Evolutionary conservation across 2,113 vertebrate species (phyloP).

Genomic region (Oryzias melastigma): DNA sequence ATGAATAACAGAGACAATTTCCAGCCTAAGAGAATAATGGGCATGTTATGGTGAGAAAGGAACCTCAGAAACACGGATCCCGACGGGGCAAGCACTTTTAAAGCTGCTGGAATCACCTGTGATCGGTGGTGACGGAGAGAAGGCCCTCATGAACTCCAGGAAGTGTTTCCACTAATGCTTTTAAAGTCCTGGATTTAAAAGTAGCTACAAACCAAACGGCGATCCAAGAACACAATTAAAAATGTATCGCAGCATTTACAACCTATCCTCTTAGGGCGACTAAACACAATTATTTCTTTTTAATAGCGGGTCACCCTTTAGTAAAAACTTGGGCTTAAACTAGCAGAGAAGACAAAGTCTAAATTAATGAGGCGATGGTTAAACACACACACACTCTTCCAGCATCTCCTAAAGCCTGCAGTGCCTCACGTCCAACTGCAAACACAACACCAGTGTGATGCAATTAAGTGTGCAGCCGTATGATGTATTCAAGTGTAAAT

Average conservation of each 20-base stretch:
- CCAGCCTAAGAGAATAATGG: not conserved
- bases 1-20: not conserved
- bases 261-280: constrained; percentile 5
- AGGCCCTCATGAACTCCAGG: no score
- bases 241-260: not conserved
- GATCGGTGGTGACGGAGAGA: not conserved
- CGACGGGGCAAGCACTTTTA: not conserved
- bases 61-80: not conserved
- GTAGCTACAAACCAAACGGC: no score
- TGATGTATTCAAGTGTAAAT: constrained; percentile 42
- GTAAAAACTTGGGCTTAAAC: no score
- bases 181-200: no score
- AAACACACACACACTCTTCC: constrained; percentile 31
- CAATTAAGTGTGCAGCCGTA: constrained; percentile 27
- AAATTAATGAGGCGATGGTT: constrained; percentile 26
- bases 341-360: constrained; percentile 10
- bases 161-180: no score
- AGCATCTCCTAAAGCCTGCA: constrained; percentile 30
- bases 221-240: not conserved
- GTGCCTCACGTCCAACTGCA: constrained; percentile 21
- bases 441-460: constrained; percentile 17
- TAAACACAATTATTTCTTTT: not conserved
- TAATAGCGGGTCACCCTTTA: no score
- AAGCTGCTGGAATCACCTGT: constrained; percentile 7
- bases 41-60: not conserved